phyloP scores from a whole-genome alignment of 2,797 vertebrate genomes.

The Anguilla megastoma region DNA sequence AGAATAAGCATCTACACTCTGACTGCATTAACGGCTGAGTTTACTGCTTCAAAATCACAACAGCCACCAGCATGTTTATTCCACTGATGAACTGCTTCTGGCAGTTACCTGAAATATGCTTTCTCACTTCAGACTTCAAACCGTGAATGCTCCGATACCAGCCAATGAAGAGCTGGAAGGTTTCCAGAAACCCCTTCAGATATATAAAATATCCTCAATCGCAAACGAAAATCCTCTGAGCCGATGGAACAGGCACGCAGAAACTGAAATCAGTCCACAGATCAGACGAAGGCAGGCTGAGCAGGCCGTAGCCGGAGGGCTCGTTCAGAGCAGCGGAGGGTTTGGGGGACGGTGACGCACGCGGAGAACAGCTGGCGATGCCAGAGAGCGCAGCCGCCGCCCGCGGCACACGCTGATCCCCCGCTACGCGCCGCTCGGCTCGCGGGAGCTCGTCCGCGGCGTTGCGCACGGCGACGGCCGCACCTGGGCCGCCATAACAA shows the following conservation, averaged over 20 bases:
- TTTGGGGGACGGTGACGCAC: neutral
- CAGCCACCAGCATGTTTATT: neutral
- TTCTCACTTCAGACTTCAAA: neutral
- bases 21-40: neutral
- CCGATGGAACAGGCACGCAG: neutral
- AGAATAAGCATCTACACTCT: neutral
- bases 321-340: neutral
- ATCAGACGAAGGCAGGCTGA: neutral
- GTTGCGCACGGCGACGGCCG: neutral
- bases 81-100: neutral
- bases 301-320: neutral
- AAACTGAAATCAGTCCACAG: neutral
- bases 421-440: neutral
- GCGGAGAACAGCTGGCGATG: neutral
- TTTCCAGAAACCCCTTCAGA: neutral
- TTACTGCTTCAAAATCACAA: neutral
- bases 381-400: neutral
- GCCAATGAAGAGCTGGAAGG: neutral
- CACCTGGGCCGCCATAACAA: conserved; percentile 29
- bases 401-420: neutral
- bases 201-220: neutral
- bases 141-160: neutral
- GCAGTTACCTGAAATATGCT: neutral
- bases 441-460: no score
- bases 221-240: neutral